phyloP scores from a whole-genome alignment of 2,888 invertebrate genomes.

The Dicyrtomina minuta region DNA sequence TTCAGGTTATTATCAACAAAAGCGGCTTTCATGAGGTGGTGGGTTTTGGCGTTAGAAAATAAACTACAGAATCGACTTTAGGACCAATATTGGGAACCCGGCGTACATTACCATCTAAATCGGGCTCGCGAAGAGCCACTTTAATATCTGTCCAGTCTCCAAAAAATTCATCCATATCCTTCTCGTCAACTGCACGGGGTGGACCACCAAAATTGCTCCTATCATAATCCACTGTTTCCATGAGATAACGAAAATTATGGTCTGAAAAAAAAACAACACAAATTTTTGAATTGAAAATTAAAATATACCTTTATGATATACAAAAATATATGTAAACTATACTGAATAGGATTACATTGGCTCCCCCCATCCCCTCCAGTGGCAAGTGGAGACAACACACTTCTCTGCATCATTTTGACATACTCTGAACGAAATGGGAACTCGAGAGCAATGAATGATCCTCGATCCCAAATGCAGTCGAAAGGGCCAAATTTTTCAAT shows the following conservation, averaged over 20 bases:
- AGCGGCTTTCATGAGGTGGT: neutral
- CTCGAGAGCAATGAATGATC: slow-evolving; percentile 44
- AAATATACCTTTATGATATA: neutral
- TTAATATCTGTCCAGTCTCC: slow-evolving; percentile 39
- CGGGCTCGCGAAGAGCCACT: slow-evolving; percentile 1
- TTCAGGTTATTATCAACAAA: neutral
- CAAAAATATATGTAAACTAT: neutral
- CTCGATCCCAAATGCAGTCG: slow-evolving; percentile 47
- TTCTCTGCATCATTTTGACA: slow-evolving; percentile 38
- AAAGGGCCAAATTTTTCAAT: slow-evolving; percentile 42
- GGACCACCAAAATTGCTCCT: slow-evolving; percentile 43
- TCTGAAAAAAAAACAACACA: slow-evolving; percentile 32
- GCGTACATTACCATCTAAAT: slow-evolving; percentile 29
- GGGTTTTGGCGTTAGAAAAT: slow-evolving; percentile 33
- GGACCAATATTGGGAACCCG: slow-evolving; percentile 23
- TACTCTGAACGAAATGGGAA: slow-evolving; percentile 37
- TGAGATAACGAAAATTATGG: slow-evolving; percentile 38
- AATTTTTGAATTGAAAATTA: neutral
- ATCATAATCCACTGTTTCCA: slow-evolving; percentile 45
- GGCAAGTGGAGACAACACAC: slow-evolving; percentile 12
- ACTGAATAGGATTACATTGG: neutral
- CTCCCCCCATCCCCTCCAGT: neutral
- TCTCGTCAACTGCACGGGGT: slow-evolving; percentile 39
- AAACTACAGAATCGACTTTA: slow-evolving; percentile 26
- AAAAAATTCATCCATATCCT: slow-evolving; percentile 41